These are phyloP conservation scores for Mesorhabditis sp. DNA, from an alignment of 2,888 invertebrate genomes.

Conservation along the genomic window DNA sequence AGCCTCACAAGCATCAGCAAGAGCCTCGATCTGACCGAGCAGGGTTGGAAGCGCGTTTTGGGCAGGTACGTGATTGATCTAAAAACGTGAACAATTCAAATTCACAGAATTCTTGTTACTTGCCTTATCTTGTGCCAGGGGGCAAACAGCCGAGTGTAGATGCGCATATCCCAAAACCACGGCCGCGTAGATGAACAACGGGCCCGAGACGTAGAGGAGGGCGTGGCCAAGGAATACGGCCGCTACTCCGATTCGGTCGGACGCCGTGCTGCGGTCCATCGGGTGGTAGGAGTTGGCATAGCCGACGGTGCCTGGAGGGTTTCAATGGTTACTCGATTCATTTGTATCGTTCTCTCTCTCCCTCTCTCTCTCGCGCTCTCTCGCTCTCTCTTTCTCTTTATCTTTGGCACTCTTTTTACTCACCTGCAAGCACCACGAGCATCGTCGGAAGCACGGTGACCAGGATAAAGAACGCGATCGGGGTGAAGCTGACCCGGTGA, in stretches of 20 bases:
- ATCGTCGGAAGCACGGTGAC: background rate
- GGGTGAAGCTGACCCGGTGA: background rate
- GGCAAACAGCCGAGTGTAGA: conserved; percentile 1
- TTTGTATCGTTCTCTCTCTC: no score
- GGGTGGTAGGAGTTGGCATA: conserved; percentile 35
- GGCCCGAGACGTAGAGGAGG: no score
- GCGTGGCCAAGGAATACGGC: background rate
- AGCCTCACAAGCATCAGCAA: background rate
- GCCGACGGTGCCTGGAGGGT: conserved; percentile 24
- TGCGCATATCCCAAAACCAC: background rate
- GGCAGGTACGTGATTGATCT: background rate
- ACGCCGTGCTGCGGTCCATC: conserved; percentile 28
- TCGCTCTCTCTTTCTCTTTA: no score
- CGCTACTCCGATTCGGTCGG: conserved; percentile 16
- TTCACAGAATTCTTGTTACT: background rate
- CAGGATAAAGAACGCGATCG: background rate
- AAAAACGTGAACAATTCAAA: background rate
- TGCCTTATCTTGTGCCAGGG: background rate
- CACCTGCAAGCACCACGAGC: background rate
- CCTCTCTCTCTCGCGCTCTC: no score
- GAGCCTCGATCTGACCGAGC: background rate
- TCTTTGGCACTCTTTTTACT: background rate
- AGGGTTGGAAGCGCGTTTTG: background rate
- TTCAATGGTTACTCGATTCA: background rate
- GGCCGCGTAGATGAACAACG: no score